Evolutionary conservation across 1,140 invertebrate genomes (phyloP).

Genomic region (Holotrichia oblita): DNA sequence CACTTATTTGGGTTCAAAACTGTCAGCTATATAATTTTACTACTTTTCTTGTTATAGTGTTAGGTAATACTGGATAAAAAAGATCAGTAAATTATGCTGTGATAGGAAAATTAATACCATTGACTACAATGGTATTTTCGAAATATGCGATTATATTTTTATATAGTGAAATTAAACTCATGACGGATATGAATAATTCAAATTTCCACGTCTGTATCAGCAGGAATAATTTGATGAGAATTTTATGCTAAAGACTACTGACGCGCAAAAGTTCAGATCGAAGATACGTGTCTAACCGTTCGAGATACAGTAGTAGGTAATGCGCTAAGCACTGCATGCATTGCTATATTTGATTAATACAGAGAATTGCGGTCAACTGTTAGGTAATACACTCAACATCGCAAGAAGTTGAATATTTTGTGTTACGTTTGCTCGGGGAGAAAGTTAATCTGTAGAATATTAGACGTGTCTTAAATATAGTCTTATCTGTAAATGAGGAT

Average conservation of each 20-base stretch:
- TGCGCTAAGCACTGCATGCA: neutral
- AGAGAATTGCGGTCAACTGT: conserved; percentile 23
- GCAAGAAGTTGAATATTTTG: neutral
- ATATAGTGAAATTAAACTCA: too few relatives aligned
- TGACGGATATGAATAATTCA: too few relatives aligned
- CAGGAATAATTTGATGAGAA: neutral
- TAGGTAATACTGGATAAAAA: too few relatives aligned
- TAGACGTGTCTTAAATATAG: neutral
- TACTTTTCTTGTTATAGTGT: too few relatives aligned
- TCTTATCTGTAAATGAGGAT: neutral
- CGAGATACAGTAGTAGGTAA: neutral
- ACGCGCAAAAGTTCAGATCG: neutral
- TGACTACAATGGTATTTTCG: too few relatives aligned
- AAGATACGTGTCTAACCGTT: neutral
- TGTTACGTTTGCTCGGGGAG: conserved; percentile 23
- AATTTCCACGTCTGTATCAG: too few relatives aligned
- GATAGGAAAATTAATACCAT: too few relatives aligned
- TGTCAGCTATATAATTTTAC: too few relatives aligned
- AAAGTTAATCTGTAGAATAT: conserved; percentile 30
- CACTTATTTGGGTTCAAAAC: too few relatives aligned
- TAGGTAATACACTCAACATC: neutral
- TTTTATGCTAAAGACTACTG: neutral
- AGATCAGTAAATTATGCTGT: too few relatives aligned
- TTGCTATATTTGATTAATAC: neutral
- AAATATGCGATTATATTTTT: too few relatives aligned